Conservation (phyloP, 2,888 invertebrate genomes). For the Penaeus monodon region DNA sequence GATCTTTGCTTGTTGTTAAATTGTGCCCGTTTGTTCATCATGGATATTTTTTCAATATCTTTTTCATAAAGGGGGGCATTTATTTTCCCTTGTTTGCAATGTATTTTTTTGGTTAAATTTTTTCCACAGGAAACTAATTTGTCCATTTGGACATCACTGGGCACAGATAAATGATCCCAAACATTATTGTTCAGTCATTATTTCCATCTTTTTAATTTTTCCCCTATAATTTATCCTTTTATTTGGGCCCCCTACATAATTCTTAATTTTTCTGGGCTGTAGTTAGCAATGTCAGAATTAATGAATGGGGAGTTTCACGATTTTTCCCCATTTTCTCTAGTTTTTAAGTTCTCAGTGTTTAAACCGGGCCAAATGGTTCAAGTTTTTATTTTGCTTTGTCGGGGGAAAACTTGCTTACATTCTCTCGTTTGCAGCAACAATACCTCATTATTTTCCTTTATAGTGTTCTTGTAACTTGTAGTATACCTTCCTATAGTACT, state of each 20-base stretch:
- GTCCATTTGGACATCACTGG: conserved; percentile 23
- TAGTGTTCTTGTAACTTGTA: conserved; percentile 41
- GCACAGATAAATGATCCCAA: neutral
- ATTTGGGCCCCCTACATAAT: conserved; percentile 25
- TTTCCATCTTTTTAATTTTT: conserved; percentile 32
- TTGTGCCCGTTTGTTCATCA: too few relatives aligned
- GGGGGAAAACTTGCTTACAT: conserved; percentile 32
- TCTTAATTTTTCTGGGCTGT: conserved; percentile 35
- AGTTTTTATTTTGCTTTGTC: conserved; percentile 40
- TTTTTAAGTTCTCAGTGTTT: conserved; percentile 39
- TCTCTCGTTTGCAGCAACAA: conserved; percentile 40
- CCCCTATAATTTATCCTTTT: conserved; percentile 18
- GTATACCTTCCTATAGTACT: conserved; percentile 25
- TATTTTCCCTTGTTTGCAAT: neutral
- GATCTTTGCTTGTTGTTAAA: too few relatives aligned
- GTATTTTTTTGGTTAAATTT: neutral
- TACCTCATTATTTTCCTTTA: conserved; percentile 48
- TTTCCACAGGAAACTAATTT: conserved; percentile 12
- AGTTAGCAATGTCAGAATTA: conserved; percentile 35
- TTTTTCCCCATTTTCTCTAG: conserved; percentile 31
- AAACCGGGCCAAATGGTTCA: conserved; percentile 29
- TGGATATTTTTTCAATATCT: too few relatives aligned
- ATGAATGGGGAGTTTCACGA: conserved; percentile 17
- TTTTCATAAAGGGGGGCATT: conserved; percentile 7
- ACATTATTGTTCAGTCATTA: neutral